These are phyloP conservation scores for Daptonema setosum DNA, from an alignment of 2,888 invertebrate genomes.

Conservation along the genomic window DNA sequence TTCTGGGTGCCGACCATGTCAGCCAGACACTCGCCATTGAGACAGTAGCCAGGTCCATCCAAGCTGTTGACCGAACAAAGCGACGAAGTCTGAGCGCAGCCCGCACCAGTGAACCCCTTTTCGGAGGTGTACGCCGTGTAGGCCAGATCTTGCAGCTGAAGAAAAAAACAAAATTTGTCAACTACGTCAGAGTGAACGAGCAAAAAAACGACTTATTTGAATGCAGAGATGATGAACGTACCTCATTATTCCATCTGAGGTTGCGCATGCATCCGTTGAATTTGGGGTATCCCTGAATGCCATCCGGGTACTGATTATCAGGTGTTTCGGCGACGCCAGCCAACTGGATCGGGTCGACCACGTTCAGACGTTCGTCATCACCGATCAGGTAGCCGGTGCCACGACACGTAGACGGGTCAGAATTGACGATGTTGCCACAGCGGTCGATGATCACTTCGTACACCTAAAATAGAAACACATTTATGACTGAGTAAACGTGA, in stretches of 20 bases:
- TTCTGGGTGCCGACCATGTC: constrained; percentile 27
- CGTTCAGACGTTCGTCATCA: constrained; percentile 24
- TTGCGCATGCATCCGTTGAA: constrained; percentile 91
- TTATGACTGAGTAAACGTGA: too few relatives aligned
- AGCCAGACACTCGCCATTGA: constrained; percentile 23
- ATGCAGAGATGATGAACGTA: constrained; percentile 10
- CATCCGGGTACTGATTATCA: constrained; percentile 12
- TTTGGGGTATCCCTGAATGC: constrained; percentile 31
- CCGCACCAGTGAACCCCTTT: constrained; percentile 47
- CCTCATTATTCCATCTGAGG: constrained; percentile 66
- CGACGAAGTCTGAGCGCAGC: constrained; percentile 79
- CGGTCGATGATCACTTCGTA: not conserved
- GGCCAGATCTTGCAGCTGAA: constrained; percentile 70
- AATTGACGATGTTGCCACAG: not conserved
- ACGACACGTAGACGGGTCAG: not conserved
- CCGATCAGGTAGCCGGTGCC: constrained; percentile 9
- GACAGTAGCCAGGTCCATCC: constrained; percentile 13
- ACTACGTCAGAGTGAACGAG: not conserved
- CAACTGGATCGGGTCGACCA: constrained; percentile 34
- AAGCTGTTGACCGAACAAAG: constrained; percentile 60
- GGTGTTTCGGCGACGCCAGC: constrained; percentile 48
- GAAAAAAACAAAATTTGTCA: too few relatives aligned
- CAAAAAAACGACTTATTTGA: not conserved
- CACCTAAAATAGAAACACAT: not conserved
- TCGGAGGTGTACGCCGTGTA: constrained; percentile 48